These are phyloP conservation scores for Linnaemya vulpina DNA, from an alignment of 2,888 invertebrate species.

Conservation along the genomic window DNA sequence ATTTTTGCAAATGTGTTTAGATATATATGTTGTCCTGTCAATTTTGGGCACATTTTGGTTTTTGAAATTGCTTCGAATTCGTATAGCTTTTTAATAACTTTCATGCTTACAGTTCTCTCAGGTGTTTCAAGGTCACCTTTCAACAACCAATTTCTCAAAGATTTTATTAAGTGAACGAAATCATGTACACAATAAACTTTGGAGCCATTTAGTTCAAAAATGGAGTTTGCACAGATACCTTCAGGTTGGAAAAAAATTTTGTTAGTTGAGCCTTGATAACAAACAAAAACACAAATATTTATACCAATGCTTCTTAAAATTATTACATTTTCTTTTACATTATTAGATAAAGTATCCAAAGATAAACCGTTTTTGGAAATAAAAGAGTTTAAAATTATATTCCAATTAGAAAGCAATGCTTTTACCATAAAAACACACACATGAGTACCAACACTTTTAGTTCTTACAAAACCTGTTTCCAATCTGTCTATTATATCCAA, in stretches of 20 bases:
- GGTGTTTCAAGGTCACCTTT: constrained; percentile 9
- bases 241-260: constrained; percentile 21
- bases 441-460: no score
- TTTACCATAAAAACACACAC: no score
- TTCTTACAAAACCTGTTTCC: no score
- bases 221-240: background rate
- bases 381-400: background rate
- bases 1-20: no score
- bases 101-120: background rate
- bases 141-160: constrained; percentile 7
- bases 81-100: no score
- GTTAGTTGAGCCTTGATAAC: constrained; percentile 2
- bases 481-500: no score
- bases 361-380: background rate
- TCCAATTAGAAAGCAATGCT: no score
- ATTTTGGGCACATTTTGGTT: no score
- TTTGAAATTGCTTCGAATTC: no score
- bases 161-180: background rate
- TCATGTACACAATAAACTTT: constrained; percentile 5
- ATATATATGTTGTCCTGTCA: no score
- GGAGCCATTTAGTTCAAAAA: background rate
- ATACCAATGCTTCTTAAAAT: background rate
- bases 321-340: constrained; percentile 3
- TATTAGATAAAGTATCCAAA: constrained; percentile 1
- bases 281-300: background rate